Percentiles rank a stretch among this genome's conserved stretches.
phyloP scores from a whole-genome alignment of 2,888 invertebrate species.

The Amblyjoppa proteus region DNA sequence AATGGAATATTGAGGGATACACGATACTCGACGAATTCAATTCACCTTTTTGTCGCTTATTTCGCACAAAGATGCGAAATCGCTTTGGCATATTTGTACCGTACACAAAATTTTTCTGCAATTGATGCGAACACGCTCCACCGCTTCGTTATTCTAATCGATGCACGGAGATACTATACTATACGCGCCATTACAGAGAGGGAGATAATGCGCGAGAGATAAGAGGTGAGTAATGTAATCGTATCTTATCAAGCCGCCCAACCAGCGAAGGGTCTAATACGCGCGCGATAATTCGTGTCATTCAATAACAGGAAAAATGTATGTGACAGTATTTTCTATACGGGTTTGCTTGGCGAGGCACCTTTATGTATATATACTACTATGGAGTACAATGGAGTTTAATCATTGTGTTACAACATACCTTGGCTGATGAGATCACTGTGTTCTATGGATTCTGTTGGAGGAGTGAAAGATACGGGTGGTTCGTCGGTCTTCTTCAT shows the following conservation, averaged over 20 bases:
- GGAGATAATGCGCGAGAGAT: constrained; percentile 67
- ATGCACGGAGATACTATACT: constrained; percentile 54
- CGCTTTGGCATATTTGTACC: constrained; percentile 74
- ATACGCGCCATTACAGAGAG: constrained; percentile 58
- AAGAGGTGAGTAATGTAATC: constrained; percentile 70
- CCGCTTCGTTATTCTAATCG: constrained; percentile 55
- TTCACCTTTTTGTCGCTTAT: constrained; percentile 62
- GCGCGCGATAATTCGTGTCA: constrained; percentile 25
- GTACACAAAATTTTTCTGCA: constrained; percentile 8
- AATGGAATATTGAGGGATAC: constrained; percentile 16
- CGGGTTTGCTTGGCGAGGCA: not conserved
- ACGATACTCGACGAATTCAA: not conserved
- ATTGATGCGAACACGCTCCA: constrained; percentile 21
- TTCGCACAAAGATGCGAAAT: constrained; percentile 75
- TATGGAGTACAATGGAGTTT: not conserved
- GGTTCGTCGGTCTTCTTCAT: constrained; percentile 82
- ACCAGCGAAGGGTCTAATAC: constrained; percentile 28
- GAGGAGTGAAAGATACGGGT: constrained; percentile 72
- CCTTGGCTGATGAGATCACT: constrained; percentile 83
- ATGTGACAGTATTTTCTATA: constrained; percentile 17
- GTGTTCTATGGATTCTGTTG: constrained; percentile 78
- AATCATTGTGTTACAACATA: constrained; percentile 60
- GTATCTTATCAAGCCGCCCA: constrained; percentile 67
- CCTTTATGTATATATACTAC: not conserved
- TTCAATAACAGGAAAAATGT: constrained; percentile 29